These are phyloP conservation scores for Philopedon plagiatum DNA, from an alignment of 2,888 invertebrate genomes.

Conservation along the genomic window DNA sequence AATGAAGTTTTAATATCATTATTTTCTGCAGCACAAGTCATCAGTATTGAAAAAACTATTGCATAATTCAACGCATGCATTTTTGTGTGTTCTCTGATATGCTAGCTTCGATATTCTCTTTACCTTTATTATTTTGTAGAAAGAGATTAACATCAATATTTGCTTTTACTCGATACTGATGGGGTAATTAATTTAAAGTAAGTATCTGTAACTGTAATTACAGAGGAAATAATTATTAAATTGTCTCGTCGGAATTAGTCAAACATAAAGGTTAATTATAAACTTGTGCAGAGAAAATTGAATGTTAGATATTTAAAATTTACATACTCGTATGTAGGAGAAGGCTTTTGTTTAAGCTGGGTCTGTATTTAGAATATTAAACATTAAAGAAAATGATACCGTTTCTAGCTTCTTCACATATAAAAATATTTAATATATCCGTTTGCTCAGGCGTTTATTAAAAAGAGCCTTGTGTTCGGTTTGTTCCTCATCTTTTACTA, in stretches of 20 bases:
- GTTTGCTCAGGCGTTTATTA: too few relatives aligned
- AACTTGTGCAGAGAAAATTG: neutral
- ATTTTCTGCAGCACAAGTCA: neutral
- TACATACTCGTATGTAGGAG: neutral
- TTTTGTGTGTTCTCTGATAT: neutral
- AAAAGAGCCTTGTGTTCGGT: too few relatives aligned
- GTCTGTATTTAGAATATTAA: neutral
- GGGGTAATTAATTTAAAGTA: neutral
- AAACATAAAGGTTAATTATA: neutral
- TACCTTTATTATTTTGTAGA: neutral
- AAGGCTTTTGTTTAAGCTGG: neutral
- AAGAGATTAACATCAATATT: neutral
- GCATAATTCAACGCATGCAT: neutral
- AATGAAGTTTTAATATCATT: neutral
- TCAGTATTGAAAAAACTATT: neutral
- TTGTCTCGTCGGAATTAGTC: neutral
- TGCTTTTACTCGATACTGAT: neutral
- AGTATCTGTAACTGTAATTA: neutral
- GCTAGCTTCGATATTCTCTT: neutral
- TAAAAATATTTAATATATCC: too few relatives aligned
- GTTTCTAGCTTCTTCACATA: too few relatives aligned
- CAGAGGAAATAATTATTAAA: neutral
- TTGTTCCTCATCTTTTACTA: too few relatives aligned
- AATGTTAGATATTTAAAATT: neutral
- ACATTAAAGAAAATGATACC: too few relatives aligned